These are phyloP conservation scores for Drosophila prosaltans DNA, from an alignment of 1,140 invertebrate genomes.

Conservation along the genomic window DNA sequence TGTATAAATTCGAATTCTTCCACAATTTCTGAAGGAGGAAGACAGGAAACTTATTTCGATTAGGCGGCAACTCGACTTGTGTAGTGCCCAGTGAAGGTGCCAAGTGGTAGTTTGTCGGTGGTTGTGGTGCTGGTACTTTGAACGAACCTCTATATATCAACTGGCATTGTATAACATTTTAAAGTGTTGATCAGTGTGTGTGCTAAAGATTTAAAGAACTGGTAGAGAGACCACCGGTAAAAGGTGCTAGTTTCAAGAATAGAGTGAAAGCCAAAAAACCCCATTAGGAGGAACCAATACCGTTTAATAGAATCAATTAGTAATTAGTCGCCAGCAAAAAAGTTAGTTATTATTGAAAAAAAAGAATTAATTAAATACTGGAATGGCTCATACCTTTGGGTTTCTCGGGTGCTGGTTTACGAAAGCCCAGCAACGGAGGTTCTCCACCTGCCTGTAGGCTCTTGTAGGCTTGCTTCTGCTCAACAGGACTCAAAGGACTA, in stretches of 20 bases:
- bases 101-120: slow-evolving; percentile 9
- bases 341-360: slow-evolving; percentile 24
- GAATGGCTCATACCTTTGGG: slow-evolving; percentile 88
- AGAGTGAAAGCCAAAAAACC: slow-evolving; percentile 30
- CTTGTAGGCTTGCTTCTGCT: slow-evolving; percentile 92
- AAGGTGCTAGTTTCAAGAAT: slow-evolving; percentile 34
- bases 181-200: background rate
- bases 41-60: slow-evolving; percentile 31
- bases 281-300: slow-evolving; percentile 62
- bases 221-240: slow-evolving; percentile 12
- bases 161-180: slow-evolving; percentile 1
- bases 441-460: slow-evolving; percentile 95
- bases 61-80: slow-evolving; percentile 31
- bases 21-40: slow-evolving; percentile 56
- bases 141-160: background rate
- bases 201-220: slow-evolving; percentile 4
- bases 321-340: slow-evolving; percentile 32
- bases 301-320: slow-evolving; percentile 50
- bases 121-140: slow-evolving; percentile 1
- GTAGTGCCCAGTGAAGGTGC: slow-evolving; percentile 47
- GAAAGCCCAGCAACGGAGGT: slow-evolving; percentile 93
- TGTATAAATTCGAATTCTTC: slow-evolving; percentile 89
- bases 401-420: slow-evolving; percentile 93
- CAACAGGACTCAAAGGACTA: slow-evolving; percentile 89
- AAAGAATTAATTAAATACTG: background rate